These are phyloP conservation scores for Sylvilagus floridanus DNA, from an alignment of 2,797 vertebrate species.

Conservation along the genomic window DNA sequence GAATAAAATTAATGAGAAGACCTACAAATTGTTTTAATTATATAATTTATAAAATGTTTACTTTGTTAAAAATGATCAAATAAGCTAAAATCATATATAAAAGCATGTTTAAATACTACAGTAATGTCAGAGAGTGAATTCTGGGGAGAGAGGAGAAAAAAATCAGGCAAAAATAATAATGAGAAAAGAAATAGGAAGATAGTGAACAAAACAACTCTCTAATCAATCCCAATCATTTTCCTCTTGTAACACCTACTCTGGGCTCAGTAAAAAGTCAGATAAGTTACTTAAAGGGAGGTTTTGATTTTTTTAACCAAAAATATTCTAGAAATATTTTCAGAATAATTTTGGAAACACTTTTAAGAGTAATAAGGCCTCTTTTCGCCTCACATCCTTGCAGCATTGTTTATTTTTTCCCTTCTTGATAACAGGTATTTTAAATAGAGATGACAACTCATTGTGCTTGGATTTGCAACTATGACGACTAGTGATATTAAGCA, in stretches of 20 bases:
- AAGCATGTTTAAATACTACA: background rate
- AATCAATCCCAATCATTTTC: background rate
- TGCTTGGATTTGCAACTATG: no score
- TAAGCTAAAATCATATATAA: background rate
- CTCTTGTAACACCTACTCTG: background rate
- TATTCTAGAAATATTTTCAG: background rate
- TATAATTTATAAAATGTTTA: background rate
- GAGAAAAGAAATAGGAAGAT: background rate
- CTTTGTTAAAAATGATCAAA: background rate
- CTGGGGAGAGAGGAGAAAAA: background rate
- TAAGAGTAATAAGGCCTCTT: background rate
- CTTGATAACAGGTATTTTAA: no score
- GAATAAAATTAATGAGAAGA: slow-evolving; percentile 18
- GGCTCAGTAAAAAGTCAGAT: background rate
- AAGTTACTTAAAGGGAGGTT: background rate
- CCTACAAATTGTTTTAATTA: background rate
- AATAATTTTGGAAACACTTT: background rate
- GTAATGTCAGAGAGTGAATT: background rate
- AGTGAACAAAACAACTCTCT: background rate
- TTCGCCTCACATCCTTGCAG: no score
- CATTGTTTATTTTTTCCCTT: no score
- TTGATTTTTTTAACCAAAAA: background rate
- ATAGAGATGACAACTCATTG: no score
- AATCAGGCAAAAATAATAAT: background rate
- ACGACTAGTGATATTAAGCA: no score